Base-by-base conservation (phyloP, 2,113 vertebrate species). In the Aspiorhynchus laticeps region DNA sequence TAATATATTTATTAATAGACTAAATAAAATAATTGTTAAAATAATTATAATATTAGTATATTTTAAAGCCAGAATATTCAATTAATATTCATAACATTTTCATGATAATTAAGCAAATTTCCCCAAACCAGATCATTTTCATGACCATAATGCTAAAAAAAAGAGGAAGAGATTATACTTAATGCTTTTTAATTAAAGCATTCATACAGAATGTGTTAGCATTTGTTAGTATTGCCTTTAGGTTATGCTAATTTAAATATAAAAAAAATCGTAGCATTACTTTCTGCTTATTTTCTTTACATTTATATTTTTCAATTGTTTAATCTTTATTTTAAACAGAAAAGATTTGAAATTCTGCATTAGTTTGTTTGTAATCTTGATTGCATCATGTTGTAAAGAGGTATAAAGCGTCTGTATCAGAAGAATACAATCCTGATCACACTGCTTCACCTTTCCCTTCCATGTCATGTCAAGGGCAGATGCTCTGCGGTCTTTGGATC, bases 401-500 rank as follows among this genome's bases (percentile, higher is more conserved):
- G 7, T 6, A 46, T 15, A 46, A 46, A 11, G 5, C 41, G 1
- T 46, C 21, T 46, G 73, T 0, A 46, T 75, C 73, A 75, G 73
- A 75, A 46, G 41, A 41, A 76, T 7, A 46, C 41, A 9, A 2
- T 75, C 73, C 38, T 46, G 38, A 75, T 46, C 83, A 38, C 43
- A 85, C 75, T 77, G 80, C 28, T n/a, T 48, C 61, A 51, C 79
- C 75, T 56, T 10, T 71, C 56, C 48, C 56, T 82, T 61, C 56
- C 36, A 75, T 31, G 26, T 82, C 80, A 83, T 31, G 53, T 71
- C 67, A 89, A 78, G 48, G 76, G 77, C 85, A 83, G 83, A 81
- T 88, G 86, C 83, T 89, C 76, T 79, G 59, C 51, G 67, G 75
- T 88, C 65, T 48, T 80, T 79, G 53, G 87, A 92, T 93, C 92